These are phyloP conservation scores for Leucophenga montana DNA, from an alignment of 2,888 invertebrate genomes.

Conservation along the genomic window DNA sequence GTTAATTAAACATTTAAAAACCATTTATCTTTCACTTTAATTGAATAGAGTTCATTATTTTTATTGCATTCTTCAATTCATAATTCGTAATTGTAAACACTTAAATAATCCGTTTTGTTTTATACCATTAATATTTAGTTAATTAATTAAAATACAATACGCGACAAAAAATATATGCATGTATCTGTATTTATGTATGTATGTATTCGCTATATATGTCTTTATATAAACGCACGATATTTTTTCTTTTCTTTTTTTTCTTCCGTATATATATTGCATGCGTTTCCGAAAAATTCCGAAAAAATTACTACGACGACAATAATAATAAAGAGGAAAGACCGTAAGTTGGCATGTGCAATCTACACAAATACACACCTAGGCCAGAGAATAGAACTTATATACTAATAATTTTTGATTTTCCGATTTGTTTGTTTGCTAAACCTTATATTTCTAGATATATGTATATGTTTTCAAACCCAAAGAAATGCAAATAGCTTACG, in stretches of 20 bases:
- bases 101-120: conserved; percentile 32
- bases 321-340: background rate
- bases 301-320: background rate
- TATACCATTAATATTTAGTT: conserved; percentile 29
- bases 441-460: background rate
- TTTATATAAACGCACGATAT: conserved; percentile 12
- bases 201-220: conserved; percentile 26
- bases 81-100: conserved; percentile 41
- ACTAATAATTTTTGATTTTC: conserved; percentile 15
- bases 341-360: background rate
- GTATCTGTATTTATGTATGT: conserved; percentile 32
- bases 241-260: background rate
- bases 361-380: background rate
- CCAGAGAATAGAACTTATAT: conserved; percentile 2
- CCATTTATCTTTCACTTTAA: too few relatives aligned
- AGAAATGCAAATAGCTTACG: too few relatives aligned
- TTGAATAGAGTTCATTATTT: conserved; percentile 16
- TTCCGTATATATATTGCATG: background rate
- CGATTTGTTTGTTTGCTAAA: conserved; percentile 5
- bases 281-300: too few relatives aligned
- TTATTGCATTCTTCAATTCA: conserved; percentile 33
- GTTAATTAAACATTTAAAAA: too few relatives aligned
- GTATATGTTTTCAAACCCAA: too few relatives aligned
- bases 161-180: conserved; percentile 34
- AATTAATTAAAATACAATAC: conserved; percentile 41